Evolutionary conservation across 2,888 invertebrate genomes (phyloP).

Genomic region (Leptinotarsa peninsularis): DNA sequence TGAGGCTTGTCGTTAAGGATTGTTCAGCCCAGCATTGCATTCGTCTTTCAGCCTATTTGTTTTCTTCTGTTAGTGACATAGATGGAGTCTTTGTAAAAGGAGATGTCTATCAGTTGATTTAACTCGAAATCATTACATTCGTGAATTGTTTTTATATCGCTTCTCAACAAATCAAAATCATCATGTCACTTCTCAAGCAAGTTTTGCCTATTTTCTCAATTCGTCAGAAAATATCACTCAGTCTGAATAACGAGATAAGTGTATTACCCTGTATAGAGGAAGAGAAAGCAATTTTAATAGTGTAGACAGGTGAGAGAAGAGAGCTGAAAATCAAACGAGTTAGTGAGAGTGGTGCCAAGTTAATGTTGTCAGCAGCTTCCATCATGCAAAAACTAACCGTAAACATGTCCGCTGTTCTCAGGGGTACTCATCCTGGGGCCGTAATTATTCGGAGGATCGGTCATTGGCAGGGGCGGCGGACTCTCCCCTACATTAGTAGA

Average conservation of each 20-base stretch:
- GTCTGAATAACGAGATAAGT: background rate
- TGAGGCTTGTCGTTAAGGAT: no score
- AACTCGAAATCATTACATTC: no score
- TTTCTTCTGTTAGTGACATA: no score
- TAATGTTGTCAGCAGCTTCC: conserved; percentile 34
- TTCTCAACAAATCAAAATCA: no score
- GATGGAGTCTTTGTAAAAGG: no score
- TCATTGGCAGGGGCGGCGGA: conserved; percentile 72
- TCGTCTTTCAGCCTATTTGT: no score
- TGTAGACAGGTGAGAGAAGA: conserved; percentile 28
- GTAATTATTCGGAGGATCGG: conserved; percentile 68
- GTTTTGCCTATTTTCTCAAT: no score
- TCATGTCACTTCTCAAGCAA: no score
- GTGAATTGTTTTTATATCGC: no score
- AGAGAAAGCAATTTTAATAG: conserved; percentile 2
- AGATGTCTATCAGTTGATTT: no score
- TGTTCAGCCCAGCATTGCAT: no score
- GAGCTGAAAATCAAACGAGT: conserved; percentile 37
- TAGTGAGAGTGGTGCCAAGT: conserved; percentile 39
- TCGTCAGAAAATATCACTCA: no score
- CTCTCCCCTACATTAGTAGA: conserved; percentile 67
- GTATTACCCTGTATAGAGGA: background rate
- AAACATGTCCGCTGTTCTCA: conserved; percentile 61
- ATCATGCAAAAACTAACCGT: conserved; percentile 62
- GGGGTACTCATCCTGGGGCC: conserved; percentile 58